phyloP scores from a whole-genome alignment of 2,113 vertebrate species.

The Oryzias woworae region DNA sequence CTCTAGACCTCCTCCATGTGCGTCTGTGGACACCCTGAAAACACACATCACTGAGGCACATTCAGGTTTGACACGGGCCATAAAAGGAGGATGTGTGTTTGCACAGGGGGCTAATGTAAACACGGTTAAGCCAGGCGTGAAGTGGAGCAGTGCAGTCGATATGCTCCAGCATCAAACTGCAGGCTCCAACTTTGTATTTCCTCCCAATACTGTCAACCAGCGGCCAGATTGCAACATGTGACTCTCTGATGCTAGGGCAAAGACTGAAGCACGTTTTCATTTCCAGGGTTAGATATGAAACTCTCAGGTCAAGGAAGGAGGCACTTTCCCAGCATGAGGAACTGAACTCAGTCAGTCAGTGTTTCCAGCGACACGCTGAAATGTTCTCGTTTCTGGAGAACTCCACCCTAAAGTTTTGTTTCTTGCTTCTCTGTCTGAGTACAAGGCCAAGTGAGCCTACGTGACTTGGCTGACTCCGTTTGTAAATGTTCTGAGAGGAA shows the following conservation, averaged over 20 bases:
- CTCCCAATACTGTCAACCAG: conserved; percentile 13
- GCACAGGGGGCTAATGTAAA: conserved; percentile 40
- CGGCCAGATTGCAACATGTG: conserved; percentile 21
- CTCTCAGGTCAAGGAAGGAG: too few species aligned
- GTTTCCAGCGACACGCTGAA: background rate
- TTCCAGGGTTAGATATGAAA: too few species aligned
- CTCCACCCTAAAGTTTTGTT: conserved; percentile 38
- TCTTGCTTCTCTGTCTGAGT: conserved; percentile 20
- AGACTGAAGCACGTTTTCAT: background rate
- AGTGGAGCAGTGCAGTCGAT: conserved; percentile 58
- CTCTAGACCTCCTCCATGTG: background rate
- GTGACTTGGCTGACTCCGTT: background rate
- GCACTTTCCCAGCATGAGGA: background rate
- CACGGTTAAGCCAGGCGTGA: conserved; percentile 50
- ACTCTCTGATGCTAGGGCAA: conserved; percentile 5
- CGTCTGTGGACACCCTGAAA: too few species aligned
- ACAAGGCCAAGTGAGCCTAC: conserved; percentile 16
- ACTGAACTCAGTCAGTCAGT: background rate
- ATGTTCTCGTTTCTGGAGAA: conserved; percentile 27
- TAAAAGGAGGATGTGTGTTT: background rate
- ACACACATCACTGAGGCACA: too few species aligned
- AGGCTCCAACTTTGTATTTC: conserved; percentile 40
- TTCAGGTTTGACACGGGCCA: too few species aligned
- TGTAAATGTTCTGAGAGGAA: background rate
- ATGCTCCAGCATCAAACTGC: conserved; percentile 43